phyloP scores from a whole-genome alignment of 1,140 invertebrate genomes.

The Lasaia peninsularis region DNA sequence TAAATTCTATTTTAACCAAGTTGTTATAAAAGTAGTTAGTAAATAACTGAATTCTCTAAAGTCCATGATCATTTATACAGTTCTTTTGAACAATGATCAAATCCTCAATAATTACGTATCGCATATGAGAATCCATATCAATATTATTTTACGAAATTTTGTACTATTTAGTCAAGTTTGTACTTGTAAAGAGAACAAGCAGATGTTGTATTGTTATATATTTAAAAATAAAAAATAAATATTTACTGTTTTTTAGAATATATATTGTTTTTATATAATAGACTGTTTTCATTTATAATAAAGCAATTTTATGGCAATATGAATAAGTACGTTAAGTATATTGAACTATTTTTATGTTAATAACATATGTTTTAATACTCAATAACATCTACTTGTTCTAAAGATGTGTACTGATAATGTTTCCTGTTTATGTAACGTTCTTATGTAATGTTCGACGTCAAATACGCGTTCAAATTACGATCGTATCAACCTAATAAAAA shows the following conservation, averaged over 20 bases:
- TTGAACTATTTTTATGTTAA: slow-evolving; percentile 6
- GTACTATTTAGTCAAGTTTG: slow-evolving; percentile 37
- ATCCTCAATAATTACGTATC: slow-evolving; percentile 61
- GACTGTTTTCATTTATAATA: slow-evolving; percentile 10
- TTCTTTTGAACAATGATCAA: slow-evolving; percentile 72
- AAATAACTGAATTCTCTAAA: slow-evolving; percentile 71
- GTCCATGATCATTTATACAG: slow-evolving; percentile 70
- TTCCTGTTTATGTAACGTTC: background rate
- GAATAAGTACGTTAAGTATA: slow-evolving; percentile 6
- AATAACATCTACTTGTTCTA: slow-evolving; percentile 14
- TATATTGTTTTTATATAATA: slow-evolving; percentile 10
- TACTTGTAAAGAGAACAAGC: slow-evolving; percentile 28
- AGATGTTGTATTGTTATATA: slow-evolving; percentile 21
- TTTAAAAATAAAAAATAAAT: background rate
- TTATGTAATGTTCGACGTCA: background rate
- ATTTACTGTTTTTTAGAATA: slow-evolving; percentile 6
- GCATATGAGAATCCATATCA: slow-evolving; percentile 66
- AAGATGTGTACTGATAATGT: slow-evolving; percentile 15
- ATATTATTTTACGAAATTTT: slow-evolving; percentile 58
- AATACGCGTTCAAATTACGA: background rate
- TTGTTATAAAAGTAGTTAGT: slow-evolving; percentile 74
- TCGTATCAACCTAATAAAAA: no score
- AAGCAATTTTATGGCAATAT: slow-evolving; percentile 4
- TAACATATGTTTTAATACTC: slow-evolving; percentile 5
- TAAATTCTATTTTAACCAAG: slow-evolving; percentile 72